Conservation (phyloP, 2,797 vertebrate species). For the Eutrigla gurnardus region DNA sequence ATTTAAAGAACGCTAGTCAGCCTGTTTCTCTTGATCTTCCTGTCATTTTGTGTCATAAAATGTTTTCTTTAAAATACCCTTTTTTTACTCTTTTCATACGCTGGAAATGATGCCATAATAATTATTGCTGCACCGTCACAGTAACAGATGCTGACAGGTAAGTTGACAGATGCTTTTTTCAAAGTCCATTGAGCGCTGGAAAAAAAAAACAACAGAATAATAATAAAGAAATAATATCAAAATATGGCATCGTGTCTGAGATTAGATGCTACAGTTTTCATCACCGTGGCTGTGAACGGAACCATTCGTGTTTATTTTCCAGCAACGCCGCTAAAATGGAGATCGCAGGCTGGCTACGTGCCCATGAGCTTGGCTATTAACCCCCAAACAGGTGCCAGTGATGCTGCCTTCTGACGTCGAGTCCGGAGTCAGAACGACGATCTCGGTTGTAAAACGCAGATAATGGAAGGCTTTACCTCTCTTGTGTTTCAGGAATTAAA, state of each 20-base stretch:
- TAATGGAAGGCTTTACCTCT: slow-evolving; percentile 34
- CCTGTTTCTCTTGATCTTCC: slow-evolving; percentile 59
- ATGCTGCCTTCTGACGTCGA: slow-evolving; percentile 58
- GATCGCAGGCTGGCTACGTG: slow-evolving; percentile 55
- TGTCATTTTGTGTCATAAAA: slow-evolving; percentile 56
- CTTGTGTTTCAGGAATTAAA: slow-evolving; percentile 56
- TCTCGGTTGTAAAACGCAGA: slow-evolving; percentile 35
- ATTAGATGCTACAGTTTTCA: slow-evolving; percentile 62
- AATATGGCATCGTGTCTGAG: slow-evolving; percentile 61
- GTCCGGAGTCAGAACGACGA: slow-evolving; percentile 53
- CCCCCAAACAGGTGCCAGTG: slow-evolving; percentile 67
- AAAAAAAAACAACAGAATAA: slow-evolving; percentile 41
- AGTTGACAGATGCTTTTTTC: slow-evolving; percentile 75
- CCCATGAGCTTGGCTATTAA: slow-evolving; percentile 63
- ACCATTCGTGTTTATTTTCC: slow-evolving; percentile 69
- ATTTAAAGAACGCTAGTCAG: slow-evolving; percentile 57
- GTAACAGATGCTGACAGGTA: slow-evolving; percentile 75
- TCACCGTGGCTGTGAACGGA: slow-evolving; percentile 46
- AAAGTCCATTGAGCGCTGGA: slow-evolving; percentile 58
- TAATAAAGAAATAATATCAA: slow-evolving; percentile 54
- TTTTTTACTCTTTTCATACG: slow-evolving; percentile 28
- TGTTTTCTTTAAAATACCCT: slow-evolving; percentile 55
- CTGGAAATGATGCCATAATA: slow-evolving; percentile 57
- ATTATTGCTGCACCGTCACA: slow-evolving; percentile 63
- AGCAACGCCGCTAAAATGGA: slow-evolving; percentile 48